A percentile compares a stretch with the other conserved stretches of the same genome.
Evolutionary conservation across 2,797 vertebrate genomes (phyloP).

Genomic region (Tapera naevia): DNA sequence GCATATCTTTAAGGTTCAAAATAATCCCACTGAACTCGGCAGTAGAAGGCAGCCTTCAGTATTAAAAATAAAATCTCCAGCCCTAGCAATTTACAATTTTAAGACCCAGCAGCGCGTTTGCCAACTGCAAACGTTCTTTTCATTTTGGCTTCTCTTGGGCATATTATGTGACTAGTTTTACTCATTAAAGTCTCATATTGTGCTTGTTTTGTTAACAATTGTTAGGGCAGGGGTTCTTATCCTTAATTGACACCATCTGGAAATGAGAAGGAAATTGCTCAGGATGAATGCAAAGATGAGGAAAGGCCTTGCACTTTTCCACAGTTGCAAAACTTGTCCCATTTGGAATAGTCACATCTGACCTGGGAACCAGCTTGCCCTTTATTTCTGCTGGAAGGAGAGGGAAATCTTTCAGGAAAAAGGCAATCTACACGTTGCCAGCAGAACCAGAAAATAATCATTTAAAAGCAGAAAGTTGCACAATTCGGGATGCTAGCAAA

Average conservation of each 20-base stretch:
- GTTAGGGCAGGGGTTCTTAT: slow-evolving; percentile 62
- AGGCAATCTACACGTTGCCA: not conserved
- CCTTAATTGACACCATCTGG: slow-evolving; percentile 74
- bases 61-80: slow-evolving; percentile 23
- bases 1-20: not conserved
- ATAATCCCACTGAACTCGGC: not conserved
- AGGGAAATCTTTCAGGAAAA: not conserved
- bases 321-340: slow-evolving; percentile 26
- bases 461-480: not conserved
- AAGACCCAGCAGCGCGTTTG: not conserved
- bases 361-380: not conserved
- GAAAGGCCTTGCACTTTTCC: slow-evolving; percentile 15
- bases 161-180: slow-evolving; percentile 56
- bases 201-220: slow-evolving; percentile 68
- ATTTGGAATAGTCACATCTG: slow-evolving; percentile 20
- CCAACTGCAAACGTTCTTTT: slow-evolving; percentile 15
- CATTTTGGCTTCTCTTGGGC: slow-evolving; percentile 59
- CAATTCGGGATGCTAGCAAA: not conserved
- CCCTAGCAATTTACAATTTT: not conserved
- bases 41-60: not conserved
- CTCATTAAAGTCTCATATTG: slow-evolving; percentile 67
- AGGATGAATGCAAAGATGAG: not conserved
- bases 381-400: not conserved
- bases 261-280: slow-evolving; percentile 42
- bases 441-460: not conserved